A percentile compares a stretch with the other conserved stretches of the same genome.
Conservation (phyloP, 2,888 invertebrate species). For the Drosophila mayaguana region DNA sequence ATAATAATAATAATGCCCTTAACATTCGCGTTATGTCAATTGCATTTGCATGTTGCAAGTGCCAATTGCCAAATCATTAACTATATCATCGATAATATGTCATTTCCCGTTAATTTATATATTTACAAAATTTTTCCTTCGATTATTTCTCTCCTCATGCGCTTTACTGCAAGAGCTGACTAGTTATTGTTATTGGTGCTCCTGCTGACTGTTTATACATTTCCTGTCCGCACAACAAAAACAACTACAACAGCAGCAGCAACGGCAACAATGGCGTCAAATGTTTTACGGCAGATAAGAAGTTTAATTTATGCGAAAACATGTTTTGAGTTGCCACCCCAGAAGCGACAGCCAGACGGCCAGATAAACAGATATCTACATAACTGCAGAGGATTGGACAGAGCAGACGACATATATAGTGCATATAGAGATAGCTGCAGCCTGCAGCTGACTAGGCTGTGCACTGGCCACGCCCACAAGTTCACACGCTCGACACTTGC, state of each 20-base stretch:
- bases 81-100: conserved; percentile 68
- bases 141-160: conserved; percentile 3
- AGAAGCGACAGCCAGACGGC: conserved; percentile 50
- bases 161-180: conserved; percentile 17
- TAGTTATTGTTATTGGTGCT: conserved; percentile 39
- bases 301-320: conserved; percentile 83
- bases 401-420: not conserved
- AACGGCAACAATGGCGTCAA: conserved; percentile 66
- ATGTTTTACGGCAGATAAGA: conserved; percentile 81
- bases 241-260: conserved; percentile 6
- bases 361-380: conserved; percentile 55
- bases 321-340: conserved; percentile 69
- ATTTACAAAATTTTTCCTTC: conserved; percentile 49
- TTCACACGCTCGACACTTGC: conserved; percentile 57
- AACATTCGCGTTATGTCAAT: not conserved
- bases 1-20: no score
- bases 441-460: conserved; percentile 48
- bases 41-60: not conserved
- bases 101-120: conserved; percentile 64
- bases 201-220: conserved; percentile 46
- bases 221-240: conserved; percentile 58
- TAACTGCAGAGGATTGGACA: not conserved
- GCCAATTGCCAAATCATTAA: conserved; percentile 60
- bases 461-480: conserved; percentile 55
- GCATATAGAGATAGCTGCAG: conserved; percentile 9